Base-by-base conservation (phyloP, 2,797 vertebrate genomes). In the Tolypeutes matacus region DNA sequence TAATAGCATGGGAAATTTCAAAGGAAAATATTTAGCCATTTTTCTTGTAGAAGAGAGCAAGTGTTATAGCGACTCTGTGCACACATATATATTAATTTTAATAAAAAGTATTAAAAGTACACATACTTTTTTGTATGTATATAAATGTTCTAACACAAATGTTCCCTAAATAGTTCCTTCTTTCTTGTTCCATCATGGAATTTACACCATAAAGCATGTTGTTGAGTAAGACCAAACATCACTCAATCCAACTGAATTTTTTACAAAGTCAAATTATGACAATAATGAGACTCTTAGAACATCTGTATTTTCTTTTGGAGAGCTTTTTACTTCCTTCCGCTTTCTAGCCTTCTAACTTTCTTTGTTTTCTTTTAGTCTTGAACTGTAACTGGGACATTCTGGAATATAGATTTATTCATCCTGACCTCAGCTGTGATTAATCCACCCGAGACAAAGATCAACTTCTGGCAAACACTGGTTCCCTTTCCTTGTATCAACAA, bases 251-350 rank as follows among this genome's bases (percentile, higher is more conserved):
- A 64, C 0, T 91, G 89, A 75, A 94, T 62, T 56, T 95, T 95
- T 89, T 81, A 93, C 62, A 90, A 95, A 96, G 92, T 95, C 53
- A 42, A 67, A 96, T 91, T 78, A 62, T 91, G 95, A 93, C 91
- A 96, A 81, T 88, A 78, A 94, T 27, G 82, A 88, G 69, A 73
- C 87, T 92, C 62, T 89, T 84, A 77, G 87, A 88, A 96, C 96
- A 97, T 96, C 97, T 97, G 97, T 97, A 97, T 97, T 97, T 97
- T 97, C 96, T 96, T 97, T 96, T 92, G 91, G 84, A 92, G 90
- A 96, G 93, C 51, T 86, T 96, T 96, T 95, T 34, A 84, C 84
- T 97, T 97, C 97, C 97, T 97, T 97, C 97, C 97, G 96, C 93
- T 97, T 96, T 93, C 89, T 93, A 89, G 91, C 91, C 85, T 56